phyloP scores from a whole-genome alignment of 2,113 vertebrate species.

The Gila orcuttii region DNA sequence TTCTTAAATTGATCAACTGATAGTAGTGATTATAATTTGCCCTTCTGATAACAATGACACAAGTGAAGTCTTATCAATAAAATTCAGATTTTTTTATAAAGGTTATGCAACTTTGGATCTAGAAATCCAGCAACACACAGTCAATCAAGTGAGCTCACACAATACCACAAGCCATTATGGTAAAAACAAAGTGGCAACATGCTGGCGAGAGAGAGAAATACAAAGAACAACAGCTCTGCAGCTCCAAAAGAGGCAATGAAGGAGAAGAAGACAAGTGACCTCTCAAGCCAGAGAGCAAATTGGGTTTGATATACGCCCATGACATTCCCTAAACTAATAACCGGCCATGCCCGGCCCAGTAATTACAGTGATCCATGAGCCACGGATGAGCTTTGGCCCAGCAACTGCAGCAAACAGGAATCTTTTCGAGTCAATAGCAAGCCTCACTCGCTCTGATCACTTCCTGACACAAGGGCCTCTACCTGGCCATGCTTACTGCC shows the following conservation, averaged over 20 bases:
- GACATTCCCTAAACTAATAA: constrained; percentile 83
- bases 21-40: neutral
- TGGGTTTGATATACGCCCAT: constrained; percentile 81
- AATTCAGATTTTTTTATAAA: neutral
- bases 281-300: constrained; percentile 68
- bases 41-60: neutral
- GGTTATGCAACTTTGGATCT: neutral
- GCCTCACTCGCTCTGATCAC: constrained; percentile 41
- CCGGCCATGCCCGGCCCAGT: constrained; percentile 72
- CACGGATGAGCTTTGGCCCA: constrained; percentile 32
- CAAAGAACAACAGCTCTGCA: constrained; percentile 19
- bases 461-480: constrained; percentile 49
- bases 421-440: constrained; percentile 51
- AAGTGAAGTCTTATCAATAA: neutral
- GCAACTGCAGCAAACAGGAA: constrained; percentile 36
- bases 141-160: neutral
- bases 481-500: constrained; percentile 45
- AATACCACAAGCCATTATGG: neutral
- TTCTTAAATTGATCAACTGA: neutral
- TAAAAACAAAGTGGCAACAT: neutral
- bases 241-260: constrained; percentile 42
- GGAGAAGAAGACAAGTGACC: constrained; percentile 70
- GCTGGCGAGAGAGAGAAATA: neutral
- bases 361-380: constrained; percentile 76
- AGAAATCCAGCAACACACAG: neutral